Evolutionary conservation across 2,888 invertebrate species (phyloP).

Genomic region (Linnaemya tessellans): DNA sequence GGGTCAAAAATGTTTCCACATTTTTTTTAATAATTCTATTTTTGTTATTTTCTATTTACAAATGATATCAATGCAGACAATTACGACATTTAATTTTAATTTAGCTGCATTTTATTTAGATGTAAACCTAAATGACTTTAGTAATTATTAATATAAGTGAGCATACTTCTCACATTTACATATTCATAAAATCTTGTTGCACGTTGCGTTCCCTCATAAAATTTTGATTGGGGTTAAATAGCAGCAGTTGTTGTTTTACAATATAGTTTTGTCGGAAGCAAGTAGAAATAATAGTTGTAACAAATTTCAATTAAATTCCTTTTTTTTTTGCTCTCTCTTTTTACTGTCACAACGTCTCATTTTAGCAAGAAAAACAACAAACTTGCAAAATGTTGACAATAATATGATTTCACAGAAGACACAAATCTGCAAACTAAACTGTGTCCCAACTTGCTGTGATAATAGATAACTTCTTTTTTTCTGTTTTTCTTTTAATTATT

Average conservation of each 20-base stretch:
- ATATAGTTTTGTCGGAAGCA: background rate
- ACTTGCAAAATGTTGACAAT: constrained; percentile 61
- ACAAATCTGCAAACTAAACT: constrained; percentile 51
- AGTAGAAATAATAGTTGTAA: constrained; percentile 56
- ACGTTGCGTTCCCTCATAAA: constrained; percentile 6
- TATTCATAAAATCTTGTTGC: background rate
- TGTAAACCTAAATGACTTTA: too few species aligned
- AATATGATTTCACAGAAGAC: constrained; percentile 42
- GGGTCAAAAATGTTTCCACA: too few species aligned
- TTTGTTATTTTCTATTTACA: too few species aligned
- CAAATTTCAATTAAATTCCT: constrained; percentile 67
- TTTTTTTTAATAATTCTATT: too few species aligned
- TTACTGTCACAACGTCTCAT: constrained; percentile 14
- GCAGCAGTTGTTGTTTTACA: constrained; percentile 63
- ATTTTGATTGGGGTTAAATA: constrained; percentile 71
- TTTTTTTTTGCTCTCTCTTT: constrained; percentile 1
- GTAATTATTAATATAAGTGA: too few species aligned
- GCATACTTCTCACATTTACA: constrained; percentile 38
- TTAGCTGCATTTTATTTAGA: too few species aligned
- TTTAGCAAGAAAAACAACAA: constrained; percentile 36
- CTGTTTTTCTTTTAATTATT: constrained; percentile 55
- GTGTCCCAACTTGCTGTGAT: constrained; percentile 46
- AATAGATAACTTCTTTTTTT: background rate
- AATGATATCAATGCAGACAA: too few species aligned
- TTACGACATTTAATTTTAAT: too few species aligned